These are phyloP conservation scores for Amiota minor DNA, from an alignment of 2,888 invertebrate genomes.

Conservation along the genomic window DNA sequence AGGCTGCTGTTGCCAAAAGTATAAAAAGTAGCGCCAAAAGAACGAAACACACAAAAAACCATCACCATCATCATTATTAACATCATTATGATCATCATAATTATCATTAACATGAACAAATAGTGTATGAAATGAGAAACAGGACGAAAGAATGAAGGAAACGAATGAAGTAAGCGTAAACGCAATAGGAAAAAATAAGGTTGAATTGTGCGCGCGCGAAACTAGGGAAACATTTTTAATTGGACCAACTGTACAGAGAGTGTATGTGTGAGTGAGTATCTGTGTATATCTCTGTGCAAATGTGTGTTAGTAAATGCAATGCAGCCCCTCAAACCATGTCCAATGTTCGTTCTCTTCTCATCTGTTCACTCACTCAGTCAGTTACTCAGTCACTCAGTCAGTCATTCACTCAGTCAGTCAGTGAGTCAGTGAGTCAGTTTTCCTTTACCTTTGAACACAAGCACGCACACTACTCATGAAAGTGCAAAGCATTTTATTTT, in stretches of 20 bases:
- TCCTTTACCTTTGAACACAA: no score
- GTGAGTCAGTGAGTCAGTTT: no score
- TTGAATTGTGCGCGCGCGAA: conserved; percentile 62
- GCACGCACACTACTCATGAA: no score
- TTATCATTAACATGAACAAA: neutral
- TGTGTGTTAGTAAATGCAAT: no score
- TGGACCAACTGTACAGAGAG: conserved; percentile 68
- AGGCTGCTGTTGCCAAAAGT: conserved; percentile 1
- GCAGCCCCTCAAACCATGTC: no score
- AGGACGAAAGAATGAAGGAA: conserved; percentile 37
- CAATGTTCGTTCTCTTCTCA: no score
- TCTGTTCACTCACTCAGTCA: no score
- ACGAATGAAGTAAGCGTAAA: conserved; percentile 5
- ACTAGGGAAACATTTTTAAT: conserved; percentile 68
- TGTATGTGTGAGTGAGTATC: neutral
- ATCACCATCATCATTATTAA: neutral
- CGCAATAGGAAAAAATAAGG: conserved; percentile 4
- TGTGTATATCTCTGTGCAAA: no score
- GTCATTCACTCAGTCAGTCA: no score
- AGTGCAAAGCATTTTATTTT: no score
- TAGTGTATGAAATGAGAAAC: neutral
- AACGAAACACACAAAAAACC: conserved; percentile 36
- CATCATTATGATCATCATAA: no score
- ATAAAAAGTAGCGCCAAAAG: conserved; percentile 36
- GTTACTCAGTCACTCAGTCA: no score